Conservation (phyloP, 2,888 invertebrate species). For the Yponomeuta sedellus region DNA sequence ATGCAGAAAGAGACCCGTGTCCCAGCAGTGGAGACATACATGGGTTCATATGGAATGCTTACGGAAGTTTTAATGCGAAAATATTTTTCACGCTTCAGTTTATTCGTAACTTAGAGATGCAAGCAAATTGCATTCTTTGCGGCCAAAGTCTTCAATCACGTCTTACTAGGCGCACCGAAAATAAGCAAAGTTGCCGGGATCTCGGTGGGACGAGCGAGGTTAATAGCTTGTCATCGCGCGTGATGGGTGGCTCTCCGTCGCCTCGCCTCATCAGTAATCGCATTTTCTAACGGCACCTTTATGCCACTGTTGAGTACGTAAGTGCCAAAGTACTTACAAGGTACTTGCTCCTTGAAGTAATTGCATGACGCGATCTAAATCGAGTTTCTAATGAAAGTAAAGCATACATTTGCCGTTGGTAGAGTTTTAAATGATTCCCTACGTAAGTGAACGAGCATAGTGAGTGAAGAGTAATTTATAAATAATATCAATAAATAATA, state of each 20-base stretch:
- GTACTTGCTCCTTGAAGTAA: not conserved
- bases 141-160: constrained; percentile 14
- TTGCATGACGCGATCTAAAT: too few relatives aligned
- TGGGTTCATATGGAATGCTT: too few relatives aligned
- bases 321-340: not conserved
- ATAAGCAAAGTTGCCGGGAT: constrained; percentile 58
- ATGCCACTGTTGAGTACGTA: not conserved
- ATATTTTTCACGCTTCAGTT: too few relatives aligned
- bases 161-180: constrained; percentile 30
- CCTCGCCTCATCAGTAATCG: constrained; percentile 46
- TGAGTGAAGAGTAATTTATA: too few relatives aligned
- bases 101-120: not conserved
- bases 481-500: too few relatives aligned
- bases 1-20: too few relatives aligned
- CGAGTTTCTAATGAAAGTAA: too few relatives aligned
- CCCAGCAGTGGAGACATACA: too few relatives aligned
- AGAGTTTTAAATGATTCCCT: too few relatives aligned
- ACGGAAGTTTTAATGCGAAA: too few relatives aligned
- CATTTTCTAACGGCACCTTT: constrained; percentile 18
- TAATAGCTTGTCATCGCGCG: constrained; percentile 69
- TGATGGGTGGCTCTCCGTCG: constrained; percentile 63
- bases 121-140: not conserved
- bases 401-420: too few relatives aligned
- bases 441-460: too few relatives aligned
- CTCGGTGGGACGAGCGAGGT: constrained; percentile 47